phyloP scores from a whole-genome alignment of 2,888 invertebrate species.

The Deroplatys truncata region DNA sequence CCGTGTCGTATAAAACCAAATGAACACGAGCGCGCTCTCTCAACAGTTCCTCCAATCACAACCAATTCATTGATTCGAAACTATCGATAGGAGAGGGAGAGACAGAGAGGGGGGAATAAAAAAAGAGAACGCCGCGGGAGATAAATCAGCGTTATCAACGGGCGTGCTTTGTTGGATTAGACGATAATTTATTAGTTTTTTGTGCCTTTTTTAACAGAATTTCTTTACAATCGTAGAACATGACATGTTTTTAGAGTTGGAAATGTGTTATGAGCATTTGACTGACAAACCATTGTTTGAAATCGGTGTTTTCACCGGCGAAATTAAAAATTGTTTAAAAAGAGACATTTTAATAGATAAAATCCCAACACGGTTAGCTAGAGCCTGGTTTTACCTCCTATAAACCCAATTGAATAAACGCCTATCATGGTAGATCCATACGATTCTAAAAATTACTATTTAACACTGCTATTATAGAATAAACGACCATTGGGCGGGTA shows the following conservation, averaged over 20 bases:
- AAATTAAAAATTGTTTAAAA: not conserved
- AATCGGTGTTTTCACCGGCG: not conserved
- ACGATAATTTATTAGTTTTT: not conserved
- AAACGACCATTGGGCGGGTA: too few relatives aligned
- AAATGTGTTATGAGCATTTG: not conserved
- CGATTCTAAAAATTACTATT: too few relatives aligned
- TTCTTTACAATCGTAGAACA: not conserved
- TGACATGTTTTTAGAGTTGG: not conserved
- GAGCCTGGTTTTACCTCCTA: too few relatives aligned
- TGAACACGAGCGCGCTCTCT: not conserved
- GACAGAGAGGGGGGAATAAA: not conserved
- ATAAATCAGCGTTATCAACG: not conserved
- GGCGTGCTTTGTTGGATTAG: not conserved
- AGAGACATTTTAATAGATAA: not conserved
- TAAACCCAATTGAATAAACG: too few relatives aligned
- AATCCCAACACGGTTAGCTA: too few relatives aligned
- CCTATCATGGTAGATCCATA: too few relatives aligned
- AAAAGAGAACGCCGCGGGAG: not conserved
- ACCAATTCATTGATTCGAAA: constrained; percentile 17
- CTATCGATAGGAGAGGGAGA: not conserved
- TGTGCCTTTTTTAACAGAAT: not conserved
- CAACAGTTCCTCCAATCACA: not conserved
- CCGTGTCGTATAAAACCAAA: not conserved
- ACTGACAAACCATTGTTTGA: not conserved
- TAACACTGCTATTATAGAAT: too few relatives aligned